A percentile compares a stretch with the other conserved stretches of the same genome.
These are phyloP conservation scores for Matsumyia berberina DNA, from an alignment of 2,888 invertebrate genomes.

Conservation along the genomic window DNA sequence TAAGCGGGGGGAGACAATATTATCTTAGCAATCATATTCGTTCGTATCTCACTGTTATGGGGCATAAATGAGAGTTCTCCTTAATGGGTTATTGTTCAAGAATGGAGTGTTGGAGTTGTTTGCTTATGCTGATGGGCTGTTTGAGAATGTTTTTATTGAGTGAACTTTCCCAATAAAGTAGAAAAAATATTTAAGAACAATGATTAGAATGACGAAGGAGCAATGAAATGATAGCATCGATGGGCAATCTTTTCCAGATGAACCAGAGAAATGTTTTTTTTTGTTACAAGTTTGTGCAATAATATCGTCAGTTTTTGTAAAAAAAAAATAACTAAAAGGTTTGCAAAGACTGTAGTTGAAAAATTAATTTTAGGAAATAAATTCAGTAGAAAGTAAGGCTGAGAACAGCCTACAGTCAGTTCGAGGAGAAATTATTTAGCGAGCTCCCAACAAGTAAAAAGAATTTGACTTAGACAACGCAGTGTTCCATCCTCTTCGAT, in stretches of 20 bases:
- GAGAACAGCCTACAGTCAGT: no score
- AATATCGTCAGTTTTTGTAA: no score
- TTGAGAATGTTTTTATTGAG: slow-evolving; percentile 25
- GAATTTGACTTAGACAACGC: no score
- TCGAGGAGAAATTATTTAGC: no score
- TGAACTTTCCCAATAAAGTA: slow-evolving; percentile 38
- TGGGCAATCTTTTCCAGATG: not conserved
- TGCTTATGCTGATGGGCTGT: slow-evolving; percentile 50
- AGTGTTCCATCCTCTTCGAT: no score
- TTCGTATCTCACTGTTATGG: slow-evolving; percentile 28
- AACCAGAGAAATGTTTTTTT: not conserved
- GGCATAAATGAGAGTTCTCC: not conserved
- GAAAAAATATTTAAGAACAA: slow-evolving; percentile 16
- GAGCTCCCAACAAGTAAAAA: no score
- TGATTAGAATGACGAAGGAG: not conserved
- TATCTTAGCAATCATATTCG: slow-evolving; percentile 49
- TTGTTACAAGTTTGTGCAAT: no score
- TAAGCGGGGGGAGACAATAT: slow-evolving; percentile 21
- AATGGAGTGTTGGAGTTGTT: slow-evolving; percentile 41
- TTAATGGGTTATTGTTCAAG: slow-evolving; percentile 54
- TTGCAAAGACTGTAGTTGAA: no score
- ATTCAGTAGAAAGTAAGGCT: no score
- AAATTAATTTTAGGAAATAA: no score
- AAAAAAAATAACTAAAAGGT: no score
- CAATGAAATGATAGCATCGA: not conserved